These are phyloP conservation scores for Peromyscus aztecus DNA, from an alignment of 2,797 vertebrate species.

Conservation along the genomic window DNA sequence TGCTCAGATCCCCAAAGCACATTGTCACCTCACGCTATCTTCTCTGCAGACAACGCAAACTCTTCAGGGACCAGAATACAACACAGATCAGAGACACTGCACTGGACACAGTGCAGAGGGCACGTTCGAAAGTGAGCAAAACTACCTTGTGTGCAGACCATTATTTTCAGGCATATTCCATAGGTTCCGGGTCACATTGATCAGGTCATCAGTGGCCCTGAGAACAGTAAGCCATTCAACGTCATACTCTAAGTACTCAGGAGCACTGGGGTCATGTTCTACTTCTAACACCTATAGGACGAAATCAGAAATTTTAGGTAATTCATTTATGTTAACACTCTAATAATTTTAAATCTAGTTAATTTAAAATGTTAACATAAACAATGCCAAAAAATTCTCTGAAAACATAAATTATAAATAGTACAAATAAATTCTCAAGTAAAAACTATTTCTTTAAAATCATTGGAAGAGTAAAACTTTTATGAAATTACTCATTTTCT, in stretches of 20 bases:
- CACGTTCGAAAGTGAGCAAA: background rate
- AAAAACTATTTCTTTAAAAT: conserved; percentile 15
- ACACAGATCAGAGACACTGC: background rate
- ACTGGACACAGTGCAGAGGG: background rate
- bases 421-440: conserved; percentile 53
- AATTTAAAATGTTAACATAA: conserved; percentile 57
- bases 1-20: background rate
- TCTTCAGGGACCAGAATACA: background rate
- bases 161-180: conserved; percentile 97
- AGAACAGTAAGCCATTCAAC: conserved; percentile 97
- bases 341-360: conserved; percentile 52
- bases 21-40: background rate
- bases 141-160: conserved; percentile 93
- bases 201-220: conserved; percentile 93
- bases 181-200: conserved; percentile 89
- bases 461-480: conserved; percentile 12
- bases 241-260: conserved; percentile 94
- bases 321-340: background rate
- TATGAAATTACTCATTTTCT: conserved; percentile 35
- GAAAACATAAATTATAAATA: conserved; percentile 46
- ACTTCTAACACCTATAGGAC: conserved; percentile 94
- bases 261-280: conserved; percentile 92
- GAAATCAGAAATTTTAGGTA: background rate
- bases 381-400: conserved; percentile 29
- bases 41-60: background rate